Conservation (phyloP, 2,113 vertebrate genomes). For the Melanerpes aurifrons region DNA sequence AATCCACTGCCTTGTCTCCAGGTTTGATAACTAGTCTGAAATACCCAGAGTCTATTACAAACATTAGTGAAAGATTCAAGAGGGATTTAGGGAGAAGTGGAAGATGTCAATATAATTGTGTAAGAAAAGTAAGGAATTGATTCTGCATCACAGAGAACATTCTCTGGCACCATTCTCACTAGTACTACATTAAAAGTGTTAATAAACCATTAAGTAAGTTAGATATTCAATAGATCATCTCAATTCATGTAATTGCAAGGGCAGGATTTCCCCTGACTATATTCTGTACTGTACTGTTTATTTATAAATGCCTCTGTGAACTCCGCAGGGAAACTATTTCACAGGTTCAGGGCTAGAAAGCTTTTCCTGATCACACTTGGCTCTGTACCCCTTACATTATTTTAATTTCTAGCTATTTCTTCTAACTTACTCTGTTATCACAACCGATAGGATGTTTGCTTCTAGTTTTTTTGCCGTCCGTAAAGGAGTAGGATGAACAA, state of each 20-base stretch:
- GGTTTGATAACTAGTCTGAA: neutral
- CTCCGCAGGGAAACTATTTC: conserved; percentile 9
- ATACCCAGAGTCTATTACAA: neutral
- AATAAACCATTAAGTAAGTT: neutral
- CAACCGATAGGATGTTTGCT: neutral
- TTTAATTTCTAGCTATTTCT: neutral
- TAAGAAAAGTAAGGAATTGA: neutral
- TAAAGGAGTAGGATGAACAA: neutral
- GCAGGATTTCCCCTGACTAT: neutral
- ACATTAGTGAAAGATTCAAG: neutral
- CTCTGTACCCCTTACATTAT: neutral
- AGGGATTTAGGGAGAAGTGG: neutral
- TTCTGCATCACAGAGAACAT: neutral
- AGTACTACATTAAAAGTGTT: neutral
- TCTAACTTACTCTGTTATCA: conserved; percentile 2
- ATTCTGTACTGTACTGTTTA: neutral
- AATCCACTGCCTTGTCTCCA: neutral
- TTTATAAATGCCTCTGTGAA: conserved; percentile 15
- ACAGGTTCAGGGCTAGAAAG: conserved; percentile 38
- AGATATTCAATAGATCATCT: neutral
- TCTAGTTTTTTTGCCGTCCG: neutral
- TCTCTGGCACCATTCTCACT: neutral
- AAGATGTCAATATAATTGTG: neutral
- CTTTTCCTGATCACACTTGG: conserved; percentile 24
- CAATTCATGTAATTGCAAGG: neutral